Evolutionary conservation across 2,113 vertebrate species (phyloP), one percentile per base, ranked within the genome.

Genomic region (Mesembrinibis cayennensis): DNA sequence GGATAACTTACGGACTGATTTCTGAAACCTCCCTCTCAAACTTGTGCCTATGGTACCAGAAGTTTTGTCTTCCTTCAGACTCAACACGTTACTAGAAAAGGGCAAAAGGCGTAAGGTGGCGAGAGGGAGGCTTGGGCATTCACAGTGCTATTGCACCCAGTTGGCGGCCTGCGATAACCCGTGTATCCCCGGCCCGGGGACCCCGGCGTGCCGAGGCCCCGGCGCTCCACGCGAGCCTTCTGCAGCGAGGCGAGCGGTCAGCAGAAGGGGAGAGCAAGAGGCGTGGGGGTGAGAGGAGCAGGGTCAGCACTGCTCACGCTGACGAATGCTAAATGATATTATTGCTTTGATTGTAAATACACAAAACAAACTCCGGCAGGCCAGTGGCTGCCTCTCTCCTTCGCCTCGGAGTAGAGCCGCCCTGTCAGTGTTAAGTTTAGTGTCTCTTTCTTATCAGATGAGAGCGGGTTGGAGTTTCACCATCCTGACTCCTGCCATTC

Each of bases 401-500:
- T 7, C 8, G 40, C 63, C 74, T 58, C 40, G 0, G 23, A 73
- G 89, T 29, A 55, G 82, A 93, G 97, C 30, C 27, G 2, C 91
- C 80, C 84, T 67, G 87, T 69, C 93, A 77, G 66, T 7, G 92
- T 63, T 91, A 81, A 74, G 86, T 90, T 87, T 17, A 70, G 89
- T 82, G 87, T 88, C 96, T 95, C 38, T 66, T 56, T 77, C 98
- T 98, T 99, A 99, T 99, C 99, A 98, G 99, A 99, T 98, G 98
- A 89, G 96, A 96, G 78, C 88, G 36, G 98, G 98, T 98, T 99
- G 98, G 98, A 97, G 98, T 99, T 99, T 99, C 99, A 98, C 89
- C 96, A 50, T 89, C 98, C 95, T 47, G 96, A 95, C 98, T 98
- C 96, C 97, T 97, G 98, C 97, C 96, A 61, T 98, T 97, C 98